phyloP scores from a whole-genome alignment of 2,888 invertebrate species.

The Aphidius colemani region DNA sequence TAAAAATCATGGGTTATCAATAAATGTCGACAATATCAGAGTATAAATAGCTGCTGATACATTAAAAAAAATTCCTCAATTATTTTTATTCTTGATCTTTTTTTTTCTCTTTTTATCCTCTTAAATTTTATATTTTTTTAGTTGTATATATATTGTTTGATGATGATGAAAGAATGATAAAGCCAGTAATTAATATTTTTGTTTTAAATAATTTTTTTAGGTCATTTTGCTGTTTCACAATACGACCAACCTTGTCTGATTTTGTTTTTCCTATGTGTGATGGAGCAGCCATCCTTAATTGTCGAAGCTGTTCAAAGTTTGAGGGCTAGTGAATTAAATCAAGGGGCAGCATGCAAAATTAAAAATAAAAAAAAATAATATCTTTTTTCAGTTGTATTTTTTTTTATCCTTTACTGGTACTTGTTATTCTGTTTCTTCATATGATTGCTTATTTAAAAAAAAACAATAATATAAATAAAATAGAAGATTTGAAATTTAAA shows the following conservation, averaged over 20 bases:
- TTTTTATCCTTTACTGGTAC: conserved; percentile 4
- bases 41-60: no score
- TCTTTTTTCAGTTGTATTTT: conserved; percentile 17
- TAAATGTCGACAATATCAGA: no score
- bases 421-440: not conserved
- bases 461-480: not conserved
- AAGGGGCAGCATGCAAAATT: conserved; percentile 57
- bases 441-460: not conserved
- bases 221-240: conserved; percentile 15
- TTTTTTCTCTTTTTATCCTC: no score
- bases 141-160: no score
- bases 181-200: not conserved
- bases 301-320: conserved; percentile 78
- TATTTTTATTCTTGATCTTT: no score
- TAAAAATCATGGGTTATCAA: no score
- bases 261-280: conserved; percentile 84
- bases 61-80: no score
- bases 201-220: not conserved
- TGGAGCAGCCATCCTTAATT: conserved; percentile 83
- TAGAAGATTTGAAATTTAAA: not conserved
- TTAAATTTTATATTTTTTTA: no score
- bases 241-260: conserved; percentile 78
- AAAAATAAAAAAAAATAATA: conserved; percentile 38
- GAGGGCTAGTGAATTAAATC: conserved; percentile 67
- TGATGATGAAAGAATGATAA: conserved; percentile 2